These are phyloP conservation scores for Sphinx pinastri DNA, from an alignment of 2,888 invertebrate genomes.

Conservation along the genomic window DNA sequence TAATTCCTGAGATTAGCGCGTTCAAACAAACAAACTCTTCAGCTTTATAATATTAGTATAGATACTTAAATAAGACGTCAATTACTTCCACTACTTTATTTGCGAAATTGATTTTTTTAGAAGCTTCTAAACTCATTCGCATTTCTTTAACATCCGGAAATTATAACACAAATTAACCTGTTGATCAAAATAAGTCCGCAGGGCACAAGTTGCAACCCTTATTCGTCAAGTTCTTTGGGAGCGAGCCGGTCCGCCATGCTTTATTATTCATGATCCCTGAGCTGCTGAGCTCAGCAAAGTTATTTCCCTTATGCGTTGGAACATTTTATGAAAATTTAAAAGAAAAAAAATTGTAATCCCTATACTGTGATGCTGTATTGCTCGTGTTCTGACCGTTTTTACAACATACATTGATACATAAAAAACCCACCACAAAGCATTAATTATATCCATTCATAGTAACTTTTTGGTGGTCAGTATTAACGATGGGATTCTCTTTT, in stretches of 20 bases:
- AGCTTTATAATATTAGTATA: no score
- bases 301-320: slow-evolving; percentile 3
- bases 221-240: neutral
- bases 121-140: neutral
- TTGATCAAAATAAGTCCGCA: neutral
- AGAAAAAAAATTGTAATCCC: neutral
- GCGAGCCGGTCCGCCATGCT: neutral
- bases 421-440: no score
- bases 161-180: neutral
- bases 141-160: neutral
- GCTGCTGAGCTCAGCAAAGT: neutral
- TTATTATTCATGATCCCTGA: slow-evolving; percentile 6
- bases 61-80: no score
- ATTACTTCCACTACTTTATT: no score
- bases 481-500: no score
- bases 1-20: no score
- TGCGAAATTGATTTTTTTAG: neutral
- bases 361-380: no score
- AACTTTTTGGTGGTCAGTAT: no score
- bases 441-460: no score
- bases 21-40: no score
- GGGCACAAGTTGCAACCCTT: neutral
- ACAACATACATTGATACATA: no score
- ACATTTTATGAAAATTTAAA: neutral
- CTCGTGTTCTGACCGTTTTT: no score